Evolutionary conservation across 2,797 vertebrate genomes (phyloP), one percentile per base, ranked within the genome.

Genomic region (Artibeus jamaicensis): DNA sequence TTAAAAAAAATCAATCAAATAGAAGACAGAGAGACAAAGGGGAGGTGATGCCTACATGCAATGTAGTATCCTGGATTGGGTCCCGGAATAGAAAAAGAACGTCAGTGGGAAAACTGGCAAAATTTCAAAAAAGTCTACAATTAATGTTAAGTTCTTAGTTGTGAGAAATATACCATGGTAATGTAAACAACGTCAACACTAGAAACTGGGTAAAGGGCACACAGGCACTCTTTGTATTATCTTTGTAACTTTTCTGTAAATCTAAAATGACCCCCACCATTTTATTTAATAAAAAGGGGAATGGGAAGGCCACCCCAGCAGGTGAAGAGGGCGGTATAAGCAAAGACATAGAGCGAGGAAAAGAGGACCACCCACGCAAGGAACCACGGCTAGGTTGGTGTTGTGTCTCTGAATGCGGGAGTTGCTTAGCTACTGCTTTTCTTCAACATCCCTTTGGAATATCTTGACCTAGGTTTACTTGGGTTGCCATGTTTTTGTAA

Each of bases 61-160:
- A 86, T 32, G 22, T 26, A 12, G n/a, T 65, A 57, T 70, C 16
- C 65, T 53, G 5, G 32, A 37, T 1, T 81, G 73, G 26, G 88
- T 77, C 21, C 14, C 74, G 12, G 50, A 86, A 76, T 29, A 93
- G 68, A 50, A 86, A 96, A 67, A 82, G 59, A n/a, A 86, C 42
- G 85, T 24, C 37, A 65, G 26, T 65, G 32, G 74, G 37, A 88
- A 83, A 65, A 86, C 2, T 50, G 62, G 26, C 55, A 50, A 89
- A 42, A 68, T 81, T 6, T 82, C 67, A 90, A 74, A 68, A 26
- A 93, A 91, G 62, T 37, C 74, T 79, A 34, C 16, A 26, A 26
- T 74, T 48, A 74, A 86, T 16, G 88, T 73, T 87, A 50, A 84
- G 62, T 76, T 95, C 68, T 74, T 37, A 92, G 59, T 82, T 84